Evolutionary conservation across 2,888 invertebrate genomes (phyloP), one percentile per base, ranked within the genome.

Genomic region (Drosophila rellima): DNA sequence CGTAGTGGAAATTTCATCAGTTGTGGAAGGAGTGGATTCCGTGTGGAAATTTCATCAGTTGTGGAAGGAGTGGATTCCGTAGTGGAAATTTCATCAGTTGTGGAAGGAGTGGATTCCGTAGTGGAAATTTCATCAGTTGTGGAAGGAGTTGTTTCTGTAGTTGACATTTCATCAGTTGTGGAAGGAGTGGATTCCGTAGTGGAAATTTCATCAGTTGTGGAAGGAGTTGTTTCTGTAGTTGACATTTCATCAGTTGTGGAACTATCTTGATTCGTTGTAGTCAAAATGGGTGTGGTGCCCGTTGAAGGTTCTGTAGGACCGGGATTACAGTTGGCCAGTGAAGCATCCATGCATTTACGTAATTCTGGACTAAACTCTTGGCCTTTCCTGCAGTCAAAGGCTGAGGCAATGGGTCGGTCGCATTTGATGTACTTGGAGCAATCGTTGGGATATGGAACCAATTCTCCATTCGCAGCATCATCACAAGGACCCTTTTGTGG

Each of bases 351-450:
- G 55, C 90, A 90, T 15, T 72, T 6, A 0, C 70, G 72, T 0
- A 52, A 7, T 2, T 52, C 65, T 1, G 59, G 66, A 51, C 74
- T 90, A 6, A 90, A 89, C 37, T 89, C 80, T n/a, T 89, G 73
- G 10, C 83, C 89, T 0, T 45, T 40, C 0, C 39, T 39, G 39
- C 89, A 89, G 5, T 75, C 75, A 15, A 60, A 76, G 0, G 80
- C 87, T 0, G 59, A 54, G 0, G 90, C 69, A 45, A 90, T 89
- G 3, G 83, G 80, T 0, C 56, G 61, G 57, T 74, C 55, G 29
- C 89, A 89, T 11, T 78, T 37, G 2, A 90, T 90, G 20, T 80
- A 89, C 52, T 90, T 89, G 3, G 72, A 61, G 48, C 89, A 89
- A 40, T 90, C 89, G 26, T 82, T 60, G 17, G 89, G 89, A 66